Conservation (phyloP, 2,888 invertebrate genomes). For the Eulithis prunata region DNA sequence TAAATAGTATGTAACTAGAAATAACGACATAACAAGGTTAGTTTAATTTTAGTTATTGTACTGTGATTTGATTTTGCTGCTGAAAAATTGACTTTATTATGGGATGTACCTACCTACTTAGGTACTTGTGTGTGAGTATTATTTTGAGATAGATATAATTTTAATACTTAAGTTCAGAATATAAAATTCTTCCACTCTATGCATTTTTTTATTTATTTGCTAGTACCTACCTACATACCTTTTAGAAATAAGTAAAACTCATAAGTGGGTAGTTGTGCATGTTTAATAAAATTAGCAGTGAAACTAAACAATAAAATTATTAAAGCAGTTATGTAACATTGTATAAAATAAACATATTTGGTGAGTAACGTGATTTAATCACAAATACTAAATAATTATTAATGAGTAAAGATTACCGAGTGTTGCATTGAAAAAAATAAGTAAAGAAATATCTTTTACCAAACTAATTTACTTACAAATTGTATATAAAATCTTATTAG, state of each 20-base stretch:
- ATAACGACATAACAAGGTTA: conserved; percentile 14
- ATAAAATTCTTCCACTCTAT: conserved; percentile 32
- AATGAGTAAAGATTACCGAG: background rate
- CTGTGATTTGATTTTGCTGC: conserved; percentile 36
- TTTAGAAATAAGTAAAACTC: conserved; percentile 8
- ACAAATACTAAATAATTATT: conserved; percentile 31
- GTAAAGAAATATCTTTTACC: too few species aligned
- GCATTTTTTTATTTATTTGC: conserved; percentile 24
- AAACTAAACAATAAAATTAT: too few species aligned
- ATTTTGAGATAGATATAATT: conserved; percentile 33
- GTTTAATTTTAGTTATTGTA: conserved; percentile 28
- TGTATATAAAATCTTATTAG: background rate
- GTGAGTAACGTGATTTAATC: conserved; percentile 58
- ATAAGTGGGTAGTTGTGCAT: conserved; percentile 26
- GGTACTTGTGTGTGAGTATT: conserved; percentile 39
- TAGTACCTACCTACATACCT: too few species aligned
- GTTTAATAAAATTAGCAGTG: conserved; percentile 42
- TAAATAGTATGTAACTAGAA: conserved; percentile 6
- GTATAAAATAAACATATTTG: conserved; percentile 51
- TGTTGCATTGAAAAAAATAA: too few species aligned
- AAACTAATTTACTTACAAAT: too few species aligned
- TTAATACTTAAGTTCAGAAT: conserved; percentile 21
- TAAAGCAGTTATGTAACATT: conserved; percentile 38
- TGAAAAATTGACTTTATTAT: conserved; percentile 28
- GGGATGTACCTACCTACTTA: background rate